A percentile compares a stretch with the other conserved stretches of the same genome.
phyloP scores from a whole-genome alignment of 2,797 vertebrate species.

The Eidolon dupreanum region DNA sequence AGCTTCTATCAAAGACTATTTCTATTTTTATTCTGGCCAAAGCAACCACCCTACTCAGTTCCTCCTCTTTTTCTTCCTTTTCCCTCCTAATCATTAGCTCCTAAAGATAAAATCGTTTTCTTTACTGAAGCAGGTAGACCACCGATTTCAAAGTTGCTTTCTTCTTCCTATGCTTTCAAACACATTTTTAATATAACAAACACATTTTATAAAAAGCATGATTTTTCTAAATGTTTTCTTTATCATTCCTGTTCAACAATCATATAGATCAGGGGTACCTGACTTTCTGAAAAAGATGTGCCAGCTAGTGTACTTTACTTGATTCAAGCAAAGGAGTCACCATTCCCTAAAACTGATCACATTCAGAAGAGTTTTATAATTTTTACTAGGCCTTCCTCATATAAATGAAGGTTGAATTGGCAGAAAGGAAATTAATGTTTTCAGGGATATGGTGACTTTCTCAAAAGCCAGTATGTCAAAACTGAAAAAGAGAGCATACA shows the following conservation, averaged over 20 bases:
- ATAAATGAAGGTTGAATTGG: background rate
- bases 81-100: slow-evolving; percentile 32
- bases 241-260: background rate
- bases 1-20: slow-evolving; percentile 33
- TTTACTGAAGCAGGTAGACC: background rate
- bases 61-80: background rate
- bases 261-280: background rate
- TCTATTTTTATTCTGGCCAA: slow-evolving; percentile 59
- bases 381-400: background rate
- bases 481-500: background rate
- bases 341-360: background rate
- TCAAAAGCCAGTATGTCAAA: slow-evolving; percentile 41
- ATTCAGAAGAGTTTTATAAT: slow-evolving; percentile 3
- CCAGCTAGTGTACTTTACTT: background rate
- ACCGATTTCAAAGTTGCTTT: slow-evolving; percentile 52
- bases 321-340: background rate
- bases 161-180: background rate
- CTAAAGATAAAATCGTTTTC: slow-evolving; percentile 49
- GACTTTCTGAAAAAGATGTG: slow-evolving; percentile 21
- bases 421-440: slow-evolving; percentile 37
- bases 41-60: background rate
- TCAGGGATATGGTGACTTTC: slow-evolving; percentile 19
- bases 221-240: slow-evolving; percentile 23
- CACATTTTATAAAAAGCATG: background rate
- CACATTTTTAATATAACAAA: background rate